These are phyloP conservation scores for Haliaeetus leucogaster DNA, from an alignment of 2,113 vertebrate species.

Conservation along the genomic window DNA sequence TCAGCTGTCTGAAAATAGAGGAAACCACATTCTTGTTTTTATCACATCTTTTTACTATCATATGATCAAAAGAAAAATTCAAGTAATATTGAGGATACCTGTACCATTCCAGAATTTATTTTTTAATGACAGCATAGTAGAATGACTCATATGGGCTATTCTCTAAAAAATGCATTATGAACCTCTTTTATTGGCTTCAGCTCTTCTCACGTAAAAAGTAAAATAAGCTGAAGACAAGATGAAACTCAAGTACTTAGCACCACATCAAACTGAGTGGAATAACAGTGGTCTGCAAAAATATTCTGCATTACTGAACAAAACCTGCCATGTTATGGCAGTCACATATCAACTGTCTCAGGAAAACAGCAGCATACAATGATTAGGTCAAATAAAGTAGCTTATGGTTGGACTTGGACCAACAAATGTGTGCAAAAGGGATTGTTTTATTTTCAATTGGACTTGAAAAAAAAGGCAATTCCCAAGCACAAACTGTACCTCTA, in stretches of 20 bases:
- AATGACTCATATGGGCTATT: neutral
- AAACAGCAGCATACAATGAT: neutral
- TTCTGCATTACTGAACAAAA: neutral
- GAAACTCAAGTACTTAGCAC: neutral
- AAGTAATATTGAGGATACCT: neutral
- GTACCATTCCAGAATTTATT: neutral
- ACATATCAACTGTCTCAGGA: neutral
- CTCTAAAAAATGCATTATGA: neutral
- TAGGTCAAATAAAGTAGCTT: neutral
- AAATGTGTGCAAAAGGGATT: accelerated
- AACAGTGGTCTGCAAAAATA: neutral
- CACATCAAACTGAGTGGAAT: neutral
- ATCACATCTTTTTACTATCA: neutral
- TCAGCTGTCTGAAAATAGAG: neutral
- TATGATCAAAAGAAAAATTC: neutral
- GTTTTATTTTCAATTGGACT: neutral
- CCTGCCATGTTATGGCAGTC: neutral
- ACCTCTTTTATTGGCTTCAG: neutral
- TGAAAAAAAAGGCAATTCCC: neutral
- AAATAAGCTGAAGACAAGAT: neutral
- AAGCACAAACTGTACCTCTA: neutral
- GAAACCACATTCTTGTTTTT: neutral
- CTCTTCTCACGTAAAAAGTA: neutral
- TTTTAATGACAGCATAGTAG: neutral
- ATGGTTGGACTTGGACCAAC: neutral